These are phyloP conservation scores for Toxotes lorentzi DNA, from an alignment of 2,797 vertebrate genomes.

Conservation along the genomic window DNA sequence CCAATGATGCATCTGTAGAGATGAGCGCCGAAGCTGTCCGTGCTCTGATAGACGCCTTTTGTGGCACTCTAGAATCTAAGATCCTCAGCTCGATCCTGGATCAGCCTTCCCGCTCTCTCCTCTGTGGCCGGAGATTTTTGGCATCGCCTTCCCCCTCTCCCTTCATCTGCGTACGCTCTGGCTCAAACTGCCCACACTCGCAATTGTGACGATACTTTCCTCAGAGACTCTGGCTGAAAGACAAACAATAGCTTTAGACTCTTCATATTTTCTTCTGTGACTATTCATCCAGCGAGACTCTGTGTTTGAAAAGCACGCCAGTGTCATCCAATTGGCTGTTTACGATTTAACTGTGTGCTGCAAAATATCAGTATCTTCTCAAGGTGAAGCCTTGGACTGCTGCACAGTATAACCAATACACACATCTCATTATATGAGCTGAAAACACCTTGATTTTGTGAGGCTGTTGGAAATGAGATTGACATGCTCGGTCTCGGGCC, in stretches of 20 bases:
- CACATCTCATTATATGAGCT: slow-evolving; percentile 65
- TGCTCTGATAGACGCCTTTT: slow-evolving; percentile 70
- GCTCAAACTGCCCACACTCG: slow-evolving; percentile 61
- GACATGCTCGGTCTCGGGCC: slow-evolving; percentile 80
- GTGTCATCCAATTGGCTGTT: slow-evolving; percentile 47
- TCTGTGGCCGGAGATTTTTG: slow-evolving; percentile 76
- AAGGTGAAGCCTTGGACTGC: slow-evolving; percentile 75
- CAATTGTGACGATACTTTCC: slow-evolving; percentile 53
- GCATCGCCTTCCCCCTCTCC: slow-evolving; percentile 40
- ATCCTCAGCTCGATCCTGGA: slow-evolving; percentile 77
- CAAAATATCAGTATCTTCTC: slow-evolving; percentile 75
- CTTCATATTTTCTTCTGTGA: slow-evolving; percentile 47
- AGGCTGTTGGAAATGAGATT: slow-evolving; percentile 84
- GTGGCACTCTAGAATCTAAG: slow-evolving; percentile 67
- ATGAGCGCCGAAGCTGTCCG: slow-evolving; percentile 62
- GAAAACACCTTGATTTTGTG: slow-evolving; percentile 81
- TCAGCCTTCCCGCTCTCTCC: slow-evolving; percentile 64
- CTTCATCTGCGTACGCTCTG: slow-evolving; percentile 36
- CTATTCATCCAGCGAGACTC: slow-evolving; percentile 41
- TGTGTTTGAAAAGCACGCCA: slow-evolving; percentile 57
- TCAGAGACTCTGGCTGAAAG: slow-evolving; percentile 57
- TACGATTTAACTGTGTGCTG: slow-evolving; percentile 58
- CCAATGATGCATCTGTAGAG: slow-evolving; percentile 55
- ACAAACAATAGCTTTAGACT: slow-evolving; percentile 68
- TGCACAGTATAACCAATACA: slow-evolving; percentile 62